Evolutionary conservation across 2,797 vertebrate species (phyloP), one percentile per base, ranked within the genome.

Genomic region (Paratrypauchen microcephalus): DNA sequence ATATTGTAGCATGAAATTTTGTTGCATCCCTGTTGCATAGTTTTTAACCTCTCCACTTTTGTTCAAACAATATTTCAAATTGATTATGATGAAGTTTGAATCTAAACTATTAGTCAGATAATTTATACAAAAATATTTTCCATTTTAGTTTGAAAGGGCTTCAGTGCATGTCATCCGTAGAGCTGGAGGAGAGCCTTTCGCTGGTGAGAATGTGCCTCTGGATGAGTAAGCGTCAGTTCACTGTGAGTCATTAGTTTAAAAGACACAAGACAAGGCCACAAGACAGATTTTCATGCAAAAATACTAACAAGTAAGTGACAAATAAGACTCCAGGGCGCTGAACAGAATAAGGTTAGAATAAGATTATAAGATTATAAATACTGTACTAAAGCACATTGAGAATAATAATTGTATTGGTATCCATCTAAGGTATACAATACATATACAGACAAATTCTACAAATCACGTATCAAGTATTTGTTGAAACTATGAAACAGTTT

Each of bases 231-330:
- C 52, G 65, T 73, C 83, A 74, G 81, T 72, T 86, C 73, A 80
- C 4, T 6, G 52, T 83, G 83, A 89, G 70, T 87, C 78, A 80
- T 84, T 80, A 72, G 68, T 79, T 70, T 75, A 60, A 76, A 77
- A 69, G 60, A 48, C 70, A 80, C 71, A 81, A 70, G 54, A 69
- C 65, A 41, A 69, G 70, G 68, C 70, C 59, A 72, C 58, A 60
- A 68, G 68, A 83, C 63, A 66, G 62, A 56, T 52, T 80, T 76
- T 65, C 72, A 18, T 64, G 70, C 30, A 32, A 15, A 30, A 60
- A 9, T 45, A 1, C 6, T 62, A 5, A 41, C 12, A 45, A 62
- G 36, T 16, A 24, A 23, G 18, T 41, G 36, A 61, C 59, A 61
- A 39, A 61, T 39, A 13, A 19, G 58, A 21, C 59, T n/a, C 19